Evolutionary conservation across 2,797 vertebrate species (phyloP).

Genomic region (Semaprochilodus insignis): DNA sequence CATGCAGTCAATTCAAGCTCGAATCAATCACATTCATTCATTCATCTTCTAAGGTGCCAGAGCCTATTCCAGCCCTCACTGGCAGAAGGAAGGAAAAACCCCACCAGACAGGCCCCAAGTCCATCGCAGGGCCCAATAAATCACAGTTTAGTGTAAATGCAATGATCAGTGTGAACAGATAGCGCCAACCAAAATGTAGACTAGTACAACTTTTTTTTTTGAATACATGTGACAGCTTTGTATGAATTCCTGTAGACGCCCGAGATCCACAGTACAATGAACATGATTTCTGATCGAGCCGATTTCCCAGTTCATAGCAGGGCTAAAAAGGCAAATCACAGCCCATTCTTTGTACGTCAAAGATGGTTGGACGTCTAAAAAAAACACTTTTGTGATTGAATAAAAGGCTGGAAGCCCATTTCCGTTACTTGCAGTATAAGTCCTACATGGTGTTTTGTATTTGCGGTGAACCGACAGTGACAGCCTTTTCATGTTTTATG

Average conservation of each 20-base stretch:
- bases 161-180: not conserved
- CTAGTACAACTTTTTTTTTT: too few relatives aligned
- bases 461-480: not conserved
- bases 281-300: conserved; percentile 8
- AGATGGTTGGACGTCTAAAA: not conserved
- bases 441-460: not conserved
- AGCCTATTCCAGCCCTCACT: too few relatives aligned
- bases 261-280: not conserved
- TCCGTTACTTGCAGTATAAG: not conserved
- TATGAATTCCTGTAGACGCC: too few relatives aligned
- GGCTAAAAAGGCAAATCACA: conserved; percentile 25
- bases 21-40: too few relatives aligned
- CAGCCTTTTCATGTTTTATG: conserved; percentile 9
- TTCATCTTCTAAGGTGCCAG: too few relatives aligned
- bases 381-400: not conserved
- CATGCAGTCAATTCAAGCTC: too few relatives aligned
- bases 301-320: not conserved
- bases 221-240: too few relatives aligned
- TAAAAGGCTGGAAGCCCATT: not conserved
- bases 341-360: not conserved
- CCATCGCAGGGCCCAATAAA: too few relatives aligned
- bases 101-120: too few relatives aligned
- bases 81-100: too few relatives aligned
- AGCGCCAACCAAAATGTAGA: not conserved
- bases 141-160: not conserved